Conservation (phyloP, 2,113 vertebrate species). For the Hippolais icterina region DNA sequence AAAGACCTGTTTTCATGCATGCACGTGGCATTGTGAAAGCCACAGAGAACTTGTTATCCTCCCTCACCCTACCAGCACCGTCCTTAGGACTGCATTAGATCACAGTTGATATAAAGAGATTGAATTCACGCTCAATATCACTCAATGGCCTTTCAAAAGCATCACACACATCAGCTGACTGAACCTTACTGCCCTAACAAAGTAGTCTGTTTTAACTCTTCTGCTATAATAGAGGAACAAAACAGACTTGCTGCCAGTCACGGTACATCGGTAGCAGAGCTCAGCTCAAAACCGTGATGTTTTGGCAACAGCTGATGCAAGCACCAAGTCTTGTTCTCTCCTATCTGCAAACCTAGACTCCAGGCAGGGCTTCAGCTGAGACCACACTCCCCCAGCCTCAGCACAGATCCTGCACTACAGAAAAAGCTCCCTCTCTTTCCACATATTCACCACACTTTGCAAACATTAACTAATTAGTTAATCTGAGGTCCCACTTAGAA, state of each 20-base stretch:
- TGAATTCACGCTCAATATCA: neutral
- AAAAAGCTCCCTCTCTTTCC: neutral
- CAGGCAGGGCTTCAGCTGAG: neutral
- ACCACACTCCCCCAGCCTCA: neutral
- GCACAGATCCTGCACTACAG: neutral
- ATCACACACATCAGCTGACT: neutral
- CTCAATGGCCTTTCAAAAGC: neutral
- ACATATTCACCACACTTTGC: neutral
- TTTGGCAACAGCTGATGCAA: neutral
- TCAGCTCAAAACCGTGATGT: neutral
- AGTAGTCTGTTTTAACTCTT: neutral
- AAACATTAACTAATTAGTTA: constrained; percentile 59
- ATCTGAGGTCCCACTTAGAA: constrained; percentile 33
- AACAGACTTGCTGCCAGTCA: neutral
- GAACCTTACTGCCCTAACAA: neutral
- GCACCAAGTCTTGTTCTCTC: neutral
- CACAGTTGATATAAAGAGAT: neutral
- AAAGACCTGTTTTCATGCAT: neutral
- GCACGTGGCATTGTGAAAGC: neutral
- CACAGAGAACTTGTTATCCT: neutral
- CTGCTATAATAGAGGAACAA: neutral
- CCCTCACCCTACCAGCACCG: neutral
- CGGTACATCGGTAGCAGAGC: neutral
- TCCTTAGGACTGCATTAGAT: neutral
- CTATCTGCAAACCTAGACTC: neutral